phyloP scores from a whole-genome alignment of 1,140 invertebrate genomes.

The Diorhabda carinulata region DNA sequence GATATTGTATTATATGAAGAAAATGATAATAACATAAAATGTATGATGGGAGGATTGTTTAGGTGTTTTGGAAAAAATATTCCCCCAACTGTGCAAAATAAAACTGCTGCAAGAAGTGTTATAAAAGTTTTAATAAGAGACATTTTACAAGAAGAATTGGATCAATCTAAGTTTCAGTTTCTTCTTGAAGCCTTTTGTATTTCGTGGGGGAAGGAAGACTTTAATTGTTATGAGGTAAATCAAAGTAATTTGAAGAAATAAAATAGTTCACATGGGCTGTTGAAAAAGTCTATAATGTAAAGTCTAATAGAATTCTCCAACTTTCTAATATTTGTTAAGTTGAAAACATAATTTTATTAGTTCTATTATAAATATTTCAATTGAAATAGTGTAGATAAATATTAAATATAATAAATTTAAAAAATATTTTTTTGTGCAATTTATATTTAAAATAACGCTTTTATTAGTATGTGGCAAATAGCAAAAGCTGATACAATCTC shows the following conservation, averaged over 20 bases:
- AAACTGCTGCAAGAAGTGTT: slow-evolving; percentile 16
- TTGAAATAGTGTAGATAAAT: too few species aligned
- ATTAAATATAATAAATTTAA: too few species aligned
- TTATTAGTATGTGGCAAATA: too few species aligned
- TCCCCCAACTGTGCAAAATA: slow-evolving; percentile 9
- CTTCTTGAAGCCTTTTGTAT: slow-evolving; percentile 26
- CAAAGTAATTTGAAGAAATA: too few species aligned
- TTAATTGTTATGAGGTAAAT: slow-evolving; percentile 22
- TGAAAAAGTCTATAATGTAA: too few species aligned
- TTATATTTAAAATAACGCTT: too few species aligned
- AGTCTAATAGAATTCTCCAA: too few species aligned
- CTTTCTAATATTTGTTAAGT: too few species aligned
- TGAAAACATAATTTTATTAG: too few species aligned
- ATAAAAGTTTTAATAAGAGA: slow-evolving; percentile 24
- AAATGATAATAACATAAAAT: slow-evolving; percentile 18
- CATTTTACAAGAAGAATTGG: slow-evolving; percentile 20
- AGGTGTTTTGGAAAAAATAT: slow-evolving; percentile 20
- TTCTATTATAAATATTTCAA: too few species aligned
- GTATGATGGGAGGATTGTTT: slow-evolving; percentile 24
- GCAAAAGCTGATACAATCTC: too few species aligned
- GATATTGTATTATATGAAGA: slow-evolving; percentile 24
- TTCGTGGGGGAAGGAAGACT: slow-evolving; percentile 19
- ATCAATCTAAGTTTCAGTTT: slow-evolving; percentile 23
- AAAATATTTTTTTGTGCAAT: too few species aligned
- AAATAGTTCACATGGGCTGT: not conserved